Base-by-base conservation (phyloP, 2,888 invertebrate genomes). In the Eledone cirrhosa region DNA sequence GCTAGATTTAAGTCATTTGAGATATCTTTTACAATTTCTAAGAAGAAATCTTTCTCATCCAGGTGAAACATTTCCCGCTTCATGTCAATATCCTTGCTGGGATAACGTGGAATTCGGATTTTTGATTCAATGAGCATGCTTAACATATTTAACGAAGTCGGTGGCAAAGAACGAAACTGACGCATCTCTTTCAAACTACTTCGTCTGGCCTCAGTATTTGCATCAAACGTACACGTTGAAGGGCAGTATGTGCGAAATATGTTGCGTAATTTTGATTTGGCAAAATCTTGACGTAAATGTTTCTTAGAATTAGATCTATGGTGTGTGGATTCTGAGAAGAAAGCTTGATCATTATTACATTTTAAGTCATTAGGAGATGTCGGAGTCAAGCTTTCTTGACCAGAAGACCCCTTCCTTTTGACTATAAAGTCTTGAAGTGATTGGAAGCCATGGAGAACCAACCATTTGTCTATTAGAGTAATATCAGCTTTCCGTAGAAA, bases 11-110 rank as follows among this genome's bases (percentile, higher is more conserved):
- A 88, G 83, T 92, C 92, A 77, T 92, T 92, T 48, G 92, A 92
- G 77, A 92, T 92, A 84, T 92, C 92, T 80, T 92, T 91, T 33
- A 92, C 92, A 81, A 92, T 91, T 83, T 92, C 91, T 80, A 92
- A 88, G 84, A 92, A 92, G 86, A 92, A 92, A 80, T 92, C 92
- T 48, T 91, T 85, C 83, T 92, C 92, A 81, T 92, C 92, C 24
- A 80, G 79, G 79, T 87, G 84, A 48, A 88, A 82, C 65, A 90
- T 82, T 78, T 89, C 88, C n/a, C 88, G 84, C 85, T 92, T 92
- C 72, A 90, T 87, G 77, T 92, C 91, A 74, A 91, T 89, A 84
- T 91, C 91, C 79, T 91, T 91, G 80, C 91, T 91, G 19, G 91
- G 91, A 83, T 91, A 91, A 72, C 91, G 89, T 2, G 92, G 92